Evolutionary conservation across 2,888 invertebrate genomes (phyloP).

Genomic region (Idaea aversata): DNA sequence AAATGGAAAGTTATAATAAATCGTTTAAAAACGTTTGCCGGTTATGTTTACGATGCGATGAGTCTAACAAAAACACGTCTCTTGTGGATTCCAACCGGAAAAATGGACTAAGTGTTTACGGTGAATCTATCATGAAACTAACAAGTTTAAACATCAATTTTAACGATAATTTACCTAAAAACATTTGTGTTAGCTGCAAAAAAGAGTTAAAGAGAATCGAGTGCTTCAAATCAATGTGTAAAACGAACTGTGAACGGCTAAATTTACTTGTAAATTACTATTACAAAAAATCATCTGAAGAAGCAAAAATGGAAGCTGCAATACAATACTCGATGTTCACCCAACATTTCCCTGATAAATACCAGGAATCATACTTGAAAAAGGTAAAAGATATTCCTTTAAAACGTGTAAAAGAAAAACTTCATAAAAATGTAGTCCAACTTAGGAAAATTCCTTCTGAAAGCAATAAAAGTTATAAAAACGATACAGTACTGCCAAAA

Average conservation of each 20-base stretch:
- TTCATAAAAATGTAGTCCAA: neutral
- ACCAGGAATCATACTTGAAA: conserved; percentile 5
- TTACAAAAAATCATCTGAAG: conserved; percentile 18
- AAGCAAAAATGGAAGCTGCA: conserved; percentile 33
- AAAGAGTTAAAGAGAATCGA: conserved; percentile 56
- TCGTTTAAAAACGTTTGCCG: conserved; percentile 57
- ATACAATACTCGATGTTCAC: conserved; percentile 47
- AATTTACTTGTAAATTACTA: conserved; percentile 29
- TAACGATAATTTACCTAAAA: conserved; percentile 50
- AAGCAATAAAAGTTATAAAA: neutral
- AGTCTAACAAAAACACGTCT: conserved; percentile 47
- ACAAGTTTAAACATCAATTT: conserved; percentile 47
- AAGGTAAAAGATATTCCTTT: conserved; percentile 8
- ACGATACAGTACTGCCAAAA: neutral
- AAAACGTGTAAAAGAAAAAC: conserved; percentile 14
- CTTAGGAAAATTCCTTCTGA: neutral
- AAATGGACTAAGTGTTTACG: conserved; percentile 53
- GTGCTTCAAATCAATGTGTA: conserved; percentile 57
- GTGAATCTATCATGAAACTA: conserved; percentile 49
- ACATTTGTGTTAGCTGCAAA: conserved; percentile 59
- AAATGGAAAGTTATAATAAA: conserved; percentile 47
- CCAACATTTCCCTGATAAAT: conserved; percentile 38
- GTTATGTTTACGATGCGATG: conserved; percentile 51
- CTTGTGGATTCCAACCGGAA: conserved; percentile 46
- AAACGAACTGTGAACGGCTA: conserved; percentile 49